phyloP scores from a whole-genome alignment of 2,113 vertebrate genomes.

The Pionites leucogaster region DNA sequence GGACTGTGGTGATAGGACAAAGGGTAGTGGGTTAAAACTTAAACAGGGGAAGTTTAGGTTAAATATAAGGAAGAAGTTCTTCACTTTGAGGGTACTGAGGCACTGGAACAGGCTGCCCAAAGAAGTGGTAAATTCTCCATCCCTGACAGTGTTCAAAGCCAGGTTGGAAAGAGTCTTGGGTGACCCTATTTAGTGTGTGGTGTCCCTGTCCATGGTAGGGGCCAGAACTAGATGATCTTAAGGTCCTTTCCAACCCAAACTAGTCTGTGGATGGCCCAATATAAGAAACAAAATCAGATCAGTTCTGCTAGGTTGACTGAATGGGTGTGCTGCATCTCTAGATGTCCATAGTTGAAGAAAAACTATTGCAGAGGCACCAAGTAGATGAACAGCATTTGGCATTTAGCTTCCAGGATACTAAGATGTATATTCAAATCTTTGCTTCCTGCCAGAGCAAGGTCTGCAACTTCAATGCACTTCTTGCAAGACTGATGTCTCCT shows the following conservation, averaged over 20 bases:
- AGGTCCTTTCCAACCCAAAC: not conserved
- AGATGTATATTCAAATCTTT: not conserved
- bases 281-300: not conserved
- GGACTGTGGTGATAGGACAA: not conserved
- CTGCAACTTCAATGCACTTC: not conserved
- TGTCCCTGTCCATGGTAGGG: not conserved
- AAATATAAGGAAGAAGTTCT: not conserved
- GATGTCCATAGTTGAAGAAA: not conserved
- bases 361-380: not conserved
- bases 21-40: not conserved
- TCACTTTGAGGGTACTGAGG: not conserved
- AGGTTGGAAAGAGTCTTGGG: not conserved
- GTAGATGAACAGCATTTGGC: not conserved
- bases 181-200: not conserved
- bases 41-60: not conserved
- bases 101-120: not conserved
- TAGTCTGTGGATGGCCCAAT: not conserved
- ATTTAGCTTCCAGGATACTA: not conserved
- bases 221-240: not conserved
- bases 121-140: not conserved
- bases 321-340: not conserved
- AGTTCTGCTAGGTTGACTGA: not conserved
- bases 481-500: not conserved
- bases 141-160: not conserved
- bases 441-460: not conserved